Evolutionary conservation across 1,140 invertebrate genomes (phyloP).

Genomic region (Galendromus occidentalis): DNA sequence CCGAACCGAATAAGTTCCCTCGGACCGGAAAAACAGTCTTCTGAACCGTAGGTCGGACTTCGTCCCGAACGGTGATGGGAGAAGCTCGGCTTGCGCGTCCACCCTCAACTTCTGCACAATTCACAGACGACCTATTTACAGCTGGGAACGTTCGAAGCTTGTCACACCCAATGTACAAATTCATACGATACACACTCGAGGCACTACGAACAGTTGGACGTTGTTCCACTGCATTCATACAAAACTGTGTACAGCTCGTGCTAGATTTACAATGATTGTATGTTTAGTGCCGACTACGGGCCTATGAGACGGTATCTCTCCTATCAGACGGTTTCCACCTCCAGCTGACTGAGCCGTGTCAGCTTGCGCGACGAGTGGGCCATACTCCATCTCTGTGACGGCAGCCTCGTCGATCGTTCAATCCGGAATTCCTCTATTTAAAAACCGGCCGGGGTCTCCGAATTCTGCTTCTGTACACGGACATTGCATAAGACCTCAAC

Average conservation of each 20-base stretch:
- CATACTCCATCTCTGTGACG: no score
- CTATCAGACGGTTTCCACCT: background rate
- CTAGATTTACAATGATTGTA: no score
- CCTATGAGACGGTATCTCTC: no score
- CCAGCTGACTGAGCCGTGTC: background rate
- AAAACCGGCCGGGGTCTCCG: background rate
- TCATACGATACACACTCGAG: background rate
- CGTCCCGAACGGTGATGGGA: background rate
- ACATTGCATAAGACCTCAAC: background rate
- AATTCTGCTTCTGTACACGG: slow-evolving; percentile 1
- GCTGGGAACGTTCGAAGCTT: background rate
- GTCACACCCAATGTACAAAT: background rate
- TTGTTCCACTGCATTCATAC: background rate
- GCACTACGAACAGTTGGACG: background rate
- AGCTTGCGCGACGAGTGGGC: no score
- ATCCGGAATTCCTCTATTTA: background rate
- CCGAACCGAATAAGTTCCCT: no score
- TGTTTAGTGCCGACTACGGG: no score
- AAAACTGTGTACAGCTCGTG: slow-evolving; percentile 9
- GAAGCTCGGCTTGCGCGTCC: background rate
- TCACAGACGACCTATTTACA: background rate
- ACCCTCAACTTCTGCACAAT: background rate
- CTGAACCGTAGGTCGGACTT: background rate
- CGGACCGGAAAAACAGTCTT: no score
- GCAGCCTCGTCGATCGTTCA: no score